Evolutionary conservation across 2,113 vertebrate species (phyloP).

Genomic region (Upupa epops): DNA sequence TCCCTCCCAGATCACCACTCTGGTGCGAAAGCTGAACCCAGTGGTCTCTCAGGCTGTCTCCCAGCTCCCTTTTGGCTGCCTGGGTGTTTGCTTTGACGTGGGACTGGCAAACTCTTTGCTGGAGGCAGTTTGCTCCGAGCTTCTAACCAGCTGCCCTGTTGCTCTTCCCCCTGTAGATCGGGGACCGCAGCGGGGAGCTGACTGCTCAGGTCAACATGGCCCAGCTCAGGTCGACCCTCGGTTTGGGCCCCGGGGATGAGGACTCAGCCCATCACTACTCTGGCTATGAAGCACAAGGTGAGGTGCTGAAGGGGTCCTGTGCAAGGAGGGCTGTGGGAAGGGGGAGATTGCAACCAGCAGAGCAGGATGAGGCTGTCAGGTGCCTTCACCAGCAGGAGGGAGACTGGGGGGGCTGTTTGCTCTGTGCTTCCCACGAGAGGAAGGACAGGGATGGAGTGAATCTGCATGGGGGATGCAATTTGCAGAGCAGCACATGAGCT

Average conservation of each 20-base stretch:
- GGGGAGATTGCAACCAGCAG: too few species aligned
- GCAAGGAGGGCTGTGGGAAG: rapidly evolving
- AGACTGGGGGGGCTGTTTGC: neutral
- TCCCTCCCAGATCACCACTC: neutral
- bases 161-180: constrained; percentile 76
- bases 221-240: constrained; percentile 84
- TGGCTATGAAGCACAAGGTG: constrained; percentile 93
- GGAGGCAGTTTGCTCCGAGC: neutral
- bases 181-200: constrained; percentile 88
- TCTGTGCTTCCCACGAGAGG: neutral
- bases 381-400: neutral
- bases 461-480: neutral
- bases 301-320: neutral
- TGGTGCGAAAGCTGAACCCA: neutral
- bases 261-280: constrained; percentile 77
- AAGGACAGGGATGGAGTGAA: neutral
- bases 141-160: neutral
- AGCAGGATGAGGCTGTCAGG: neutral
- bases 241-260: constrained; percentile 51
- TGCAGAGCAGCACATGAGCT: neutral
- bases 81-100: neutral
- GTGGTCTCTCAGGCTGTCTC: neutral
- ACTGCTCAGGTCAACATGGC: constrained; percentile 86
- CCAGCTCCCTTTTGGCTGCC: neutral
- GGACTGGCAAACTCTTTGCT: neutral